Conservation (phyloP, 1,140 invertebrate species). For the Zophobas atratus region DNA sequence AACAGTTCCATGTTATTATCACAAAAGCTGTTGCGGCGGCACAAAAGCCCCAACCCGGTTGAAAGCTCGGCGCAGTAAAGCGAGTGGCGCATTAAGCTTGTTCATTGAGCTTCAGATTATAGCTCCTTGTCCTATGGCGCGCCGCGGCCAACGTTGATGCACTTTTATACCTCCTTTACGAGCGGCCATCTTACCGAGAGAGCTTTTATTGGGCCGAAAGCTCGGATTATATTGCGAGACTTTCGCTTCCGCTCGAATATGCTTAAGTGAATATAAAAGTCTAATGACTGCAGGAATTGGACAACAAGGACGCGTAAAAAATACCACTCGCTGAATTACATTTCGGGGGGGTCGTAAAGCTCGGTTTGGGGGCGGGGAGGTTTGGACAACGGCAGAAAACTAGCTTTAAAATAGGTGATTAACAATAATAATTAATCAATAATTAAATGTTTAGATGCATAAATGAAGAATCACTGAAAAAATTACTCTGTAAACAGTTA, state of each 20-base stretch:
- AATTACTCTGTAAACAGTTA: no score
- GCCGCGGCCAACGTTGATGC: slow-evolving; percentile 60
- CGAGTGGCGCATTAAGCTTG: slow-evolving; percentile 61
- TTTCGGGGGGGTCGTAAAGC: no score
- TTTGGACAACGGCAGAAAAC: no score
- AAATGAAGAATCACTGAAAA: no score
- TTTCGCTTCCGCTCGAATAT: slow-evolving; percentile 42
- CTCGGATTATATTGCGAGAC: slow-evolving; percentile 49
- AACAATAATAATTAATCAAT: no score
- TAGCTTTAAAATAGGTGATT: no score
- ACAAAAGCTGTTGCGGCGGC: slow-evolving; percentile 61
- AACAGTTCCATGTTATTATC: slow-evolving; percentile 62
- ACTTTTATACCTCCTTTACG: slow-evolving; percentile 64
- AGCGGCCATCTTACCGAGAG: slow-evolving; percentile 62
- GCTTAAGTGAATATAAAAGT: slow-evolving; percentile 53
- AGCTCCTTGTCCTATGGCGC: slow-evolving; percentile 62
- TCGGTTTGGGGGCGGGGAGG: no score
- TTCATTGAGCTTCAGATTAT: slow-evolving; percentile 64
- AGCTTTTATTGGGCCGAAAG: slow-evolving; percentile 58
- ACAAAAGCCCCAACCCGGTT: slow-evolving; percentile 59
- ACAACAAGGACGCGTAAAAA: slow-evolving; percentile 2
- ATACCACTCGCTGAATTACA: no score
- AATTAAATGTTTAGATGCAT: no score
- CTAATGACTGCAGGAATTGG: slow-evolving; percentile 25
- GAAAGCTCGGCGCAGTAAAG: slow-evolving; percentile 63